A percentile compares a stretch with the other conserved stretches of the same genome.
These are phyloP conservation scores for Cichlasoma orientale DNA, from an alignment of 2,797 vertebrate genomes.

Conservation along the genomic window DNA sequence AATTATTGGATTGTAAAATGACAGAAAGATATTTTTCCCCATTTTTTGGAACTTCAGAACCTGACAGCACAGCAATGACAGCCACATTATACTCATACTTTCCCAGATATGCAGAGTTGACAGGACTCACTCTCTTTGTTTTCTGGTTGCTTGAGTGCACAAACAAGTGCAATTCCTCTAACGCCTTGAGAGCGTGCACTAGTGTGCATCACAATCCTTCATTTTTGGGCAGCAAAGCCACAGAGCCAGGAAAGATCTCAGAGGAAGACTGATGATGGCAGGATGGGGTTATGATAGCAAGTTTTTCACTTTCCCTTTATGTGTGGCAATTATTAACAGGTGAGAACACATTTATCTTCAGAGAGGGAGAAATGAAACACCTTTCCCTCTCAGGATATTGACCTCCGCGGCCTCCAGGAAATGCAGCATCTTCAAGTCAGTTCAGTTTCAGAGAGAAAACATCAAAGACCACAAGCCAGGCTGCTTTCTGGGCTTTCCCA, in stretches of 20 bases:
- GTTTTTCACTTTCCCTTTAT: not conserved
- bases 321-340: not conserved
- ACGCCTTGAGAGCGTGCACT: not conserved
- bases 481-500: slow-evolving; percentile 20
- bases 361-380: not conserved
- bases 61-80: too few relatives aligned
- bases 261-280: not conserved
- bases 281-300: not conserved
- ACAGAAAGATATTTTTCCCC: not conserved
- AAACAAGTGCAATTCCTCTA: too few relatives aligned
- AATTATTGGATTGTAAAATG: not conserved
- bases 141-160: not conserved
- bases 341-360: not conserved
- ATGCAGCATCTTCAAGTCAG: not conserved
- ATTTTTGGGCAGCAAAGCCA: not conserved
- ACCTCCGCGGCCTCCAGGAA: not conserved
- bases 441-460: slow-evolving; percentile 1
- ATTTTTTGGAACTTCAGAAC: not conserved
- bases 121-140: not conserved
- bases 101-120: not conserved
- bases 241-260: not conserved
- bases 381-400: not conserved
- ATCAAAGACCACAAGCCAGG: slow-evolving; percentile 30
- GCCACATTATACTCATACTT: too few relatives aligned
- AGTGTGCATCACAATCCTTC: not conserved